Evolutionary conservation across 2,113 vertebrate species (phyloP).

Genomic region (Melanotaenia duboulayi): DNA sequence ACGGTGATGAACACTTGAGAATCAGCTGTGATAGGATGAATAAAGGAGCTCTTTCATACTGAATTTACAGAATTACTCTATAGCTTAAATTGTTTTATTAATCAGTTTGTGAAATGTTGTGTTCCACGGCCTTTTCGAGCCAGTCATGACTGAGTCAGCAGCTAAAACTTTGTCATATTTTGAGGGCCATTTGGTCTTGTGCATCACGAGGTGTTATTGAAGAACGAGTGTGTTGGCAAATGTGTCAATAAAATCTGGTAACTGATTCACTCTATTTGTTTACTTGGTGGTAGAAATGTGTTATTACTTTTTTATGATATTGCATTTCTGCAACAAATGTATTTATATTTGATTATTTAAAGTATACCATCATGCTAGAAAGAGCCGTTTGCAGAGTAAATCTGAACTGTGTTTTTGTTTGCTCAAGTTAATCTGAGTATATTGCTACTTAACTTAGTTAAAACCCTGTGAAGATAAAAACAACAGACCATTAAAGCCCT

Average conservation of each 20-base stretch:
- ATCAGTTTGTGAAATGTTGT: neutral
- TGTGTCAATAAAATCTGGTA: constrained; percentile 27
- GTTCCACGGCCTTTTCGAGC: neutral
- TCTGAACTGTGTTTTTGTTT: constrained; percentile 25
- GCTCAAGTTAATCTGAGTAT: constrained; percentile 42
- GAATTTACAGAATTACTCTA: neutral
- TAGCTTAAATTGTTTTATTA: neutral
- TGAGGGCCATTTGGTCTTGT: constrained; percentile 27
- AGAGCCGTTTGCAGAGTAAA: neutral
- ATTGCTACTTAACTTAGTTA: constrained; percentile 50
- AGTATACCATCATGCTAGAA: neutral
- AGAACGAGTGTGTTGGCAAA: constrained; percentile 19
- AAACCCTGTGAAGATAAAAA: constrained; percentile 55
- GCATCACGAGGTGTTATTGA: constrained; percentile 25
- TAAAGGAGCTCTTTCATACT: neutral
- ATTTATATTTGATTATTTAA: constrained; percentile 16
- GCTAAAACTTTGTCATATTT: constrained; percentile 12
- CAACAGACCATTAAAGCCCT: constrained; percentile 41
- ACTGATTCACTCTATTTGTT: constrained; percentile 1
- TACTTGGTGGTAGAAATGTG: neutral
- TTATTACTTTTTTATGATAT: neutral
- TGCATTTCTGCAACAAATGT: neutral
- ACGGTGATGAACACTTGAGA: neutral
- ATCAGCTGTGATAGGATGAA: neutral
- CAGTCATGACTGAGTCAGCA: constrained; percentile 48